Evolutionary conservation across 2,113 vertebrate genomes (phyloP).

Genomic region (Semnornis frantzii): DNA sequence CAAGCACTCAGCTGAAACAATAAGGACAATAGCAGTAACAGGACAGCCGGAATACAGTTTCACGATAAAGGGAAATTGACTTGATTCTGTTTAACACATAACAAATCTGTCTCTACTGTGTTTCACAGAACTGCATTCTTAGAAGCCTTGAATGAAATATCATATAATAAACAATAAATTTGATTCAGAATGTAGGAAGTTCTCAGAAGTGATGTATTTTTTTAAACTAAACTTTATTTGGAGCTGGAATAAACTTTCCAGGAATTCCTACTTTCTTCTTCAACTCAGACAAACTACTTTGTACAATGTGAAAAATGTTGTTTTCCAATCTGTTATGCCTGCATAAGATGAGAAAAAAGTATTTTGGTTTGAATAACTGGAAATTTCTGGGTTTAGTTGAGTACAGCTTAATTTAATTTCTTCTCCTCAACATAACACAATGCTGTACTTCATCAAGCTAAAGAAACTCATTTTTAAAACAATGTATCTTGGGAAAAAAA

Average conservation of each 20-base stretch:
- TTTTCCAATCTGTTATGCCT: neutral
- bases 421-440: neutral
- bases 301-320: neutral
- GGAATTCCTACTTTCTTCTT: neutral
- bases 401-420: neutral
- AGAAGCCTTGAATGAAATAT: neutral
- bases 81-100: neutral
- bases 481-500: neutral
- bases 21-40: slow-evolving; percentile 30
- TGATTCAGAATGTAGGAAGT: neutral
- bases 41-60: neutral
- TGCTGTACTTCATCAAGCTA: neutral
- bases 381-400: neutral
- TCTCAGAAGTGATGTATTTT: neutral
- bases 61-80: neutral
- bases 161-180: neutral
- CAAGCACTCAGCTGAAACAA: slow-evolving; percentile 56
- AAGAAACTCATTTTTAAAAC: neutral
- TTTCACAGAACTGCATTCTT: slow-evolving; percentile 30
- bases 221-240: neutral
- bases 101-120: neutral
- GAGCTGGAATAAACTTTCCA: neutral
- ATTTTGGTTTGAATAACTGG: neutral
- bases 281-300: neutral
- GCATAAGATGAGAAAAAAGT: neutral